These are phyloP conservation scores for Nemotelus pantherinus DNA, from an alignment of 2,888 invertebrate genomes.

Conservation along the genomic window DNA sequence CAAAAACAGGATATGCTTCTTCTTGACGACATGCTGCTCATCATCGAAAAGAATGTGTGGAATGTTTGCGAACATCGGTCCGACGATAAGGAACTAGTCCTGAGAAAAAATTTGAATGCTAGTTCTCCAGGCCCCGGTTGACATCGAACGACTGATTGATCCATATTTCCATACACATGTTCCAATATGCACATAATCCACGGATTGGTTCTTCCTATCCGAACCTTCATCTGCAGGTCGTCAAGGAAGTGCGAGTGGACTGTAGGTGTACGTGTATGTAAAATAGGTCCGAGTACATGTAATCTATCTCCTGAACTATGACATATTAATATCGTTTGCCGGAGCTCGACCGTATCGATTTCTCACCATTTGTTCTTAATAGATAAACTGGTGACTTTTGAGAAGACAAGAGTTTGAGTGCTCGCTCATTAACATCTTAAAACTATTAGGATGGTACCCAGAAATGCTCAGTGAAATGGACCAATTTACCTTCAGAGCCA, in stretches of 20 bases:
- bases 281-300: conserved; percentile 40
- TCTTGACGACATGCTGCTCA: conserved; percentile 11
- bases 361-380: conserved; percentile 27
- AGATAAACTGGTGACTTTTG: background rate
- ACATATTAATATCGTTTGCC: conserved; percentile 39
- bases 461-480: no score
- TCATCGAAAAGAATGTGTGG: conserved; percentile 25
- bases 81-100: conserved; percentile 10
- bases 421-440: no score
- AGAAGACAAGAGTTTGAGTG: background rate
- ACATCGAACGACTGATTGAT: conserved; percentile 28
- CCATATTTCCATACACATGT: conserved; percentile 41
- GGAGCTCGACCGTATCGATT: conserved; percentile 39
- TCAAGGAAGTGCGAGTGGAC: conserved; percentile 13
- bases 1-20: conserved; percentile 30
- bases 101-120: conserved; percentile 33
- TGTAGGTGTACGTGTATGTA: conserved; percentile 27
- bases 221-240: conserved; percentile 11
- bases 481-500: no score
- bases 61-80: conserved; percentile 19
- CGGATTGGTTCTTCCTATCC: conserved; percentile 34
- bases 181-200: conserved; percentile 22
- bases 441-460: no score
- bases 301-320: conserved; percentile 41
- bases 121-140: background rate